Evolutionary conservation across 2,888 invertebrate species (phyloP).

Genomic region (Stenichneumon culpator): DNA sequence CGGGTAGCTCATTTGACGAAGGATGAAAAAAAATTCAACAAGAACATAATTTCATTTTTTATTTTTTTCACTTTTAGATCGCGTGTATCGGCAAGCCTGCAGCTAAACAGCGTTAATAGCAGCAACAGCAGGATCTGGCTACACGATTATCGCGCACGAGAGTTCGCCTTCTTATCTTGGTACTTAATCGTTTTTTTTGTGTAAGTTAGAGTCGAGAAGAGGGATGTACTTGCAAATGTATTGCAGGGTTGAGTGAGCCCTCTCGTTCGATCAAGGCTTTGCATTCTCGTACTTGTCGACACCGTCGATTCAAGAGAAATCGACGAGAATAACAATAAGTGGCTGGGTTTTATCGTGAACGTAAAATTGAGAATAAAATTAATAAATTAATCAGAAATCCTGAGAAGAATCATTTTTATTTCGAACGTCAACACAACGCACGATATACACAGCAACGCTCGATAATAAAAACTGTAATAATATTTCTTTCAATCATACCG

Average conservation of each 20-base stretch:
- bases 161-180: slow-evolving; percentile 10
- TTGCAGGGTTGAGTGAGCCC: not conserved
- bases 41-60: not conserved
- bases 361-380: not conserved
- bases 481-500: no score
- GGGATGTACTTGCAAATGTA: not conserved
- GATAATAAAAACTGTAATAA: no score
- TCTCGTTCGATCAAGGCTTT: not conserved
- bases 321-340: not conserved
- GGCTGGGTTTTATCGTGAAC: not conserved
- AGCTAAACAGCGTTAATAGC: not conserved
- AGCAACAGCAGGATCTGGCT: not conserved
- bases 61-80: not conserved
- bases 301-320: not conserved
- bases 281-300: not conserved
- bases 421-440: no score
- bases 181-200: slow-evolving; percentile 8
- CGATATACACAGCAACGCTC: no score
- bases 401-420: not conserved
- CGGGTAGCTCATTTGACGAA: not conserved
- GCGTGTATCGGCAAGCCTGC: slow-evolving; percentile 16
- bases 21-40: not conserved
- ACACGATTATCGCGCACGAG: slow-evolving; percentile 4
- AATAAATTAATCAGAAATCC: not conserved
- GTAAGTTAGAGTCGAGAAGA: not conserved